phyloP scores from a whole-genome alignment of 2,113 vertebrate genomes.

The Pantherophis guttatus region DNA sequence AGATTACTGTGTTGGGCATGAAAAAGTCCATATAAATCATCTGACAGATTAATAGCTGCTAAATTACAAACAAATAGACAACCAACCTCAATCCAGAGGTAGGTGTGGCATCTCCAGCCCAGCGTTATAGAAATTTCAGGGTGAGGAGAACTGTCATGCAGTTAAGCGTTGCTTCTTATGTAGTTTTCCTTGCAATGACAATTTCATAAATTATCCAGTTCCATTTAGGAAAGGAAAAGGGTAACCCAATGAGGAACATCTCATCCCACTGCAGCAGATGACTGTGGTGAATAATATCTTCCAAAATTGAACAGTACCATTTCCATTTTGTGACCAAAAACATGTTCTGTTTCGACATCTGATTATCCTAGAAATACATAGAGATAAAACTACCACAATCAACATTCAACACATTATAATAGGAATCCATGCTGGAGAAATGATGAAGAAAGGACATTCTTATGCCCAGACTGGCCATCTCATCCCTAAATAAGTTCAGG shows the following conservation, averaged over 20 bases:
- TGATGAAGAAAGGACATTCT: not conserved
- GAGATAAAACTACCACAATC: not conserved
- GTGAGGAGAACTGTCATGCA: not conserved
- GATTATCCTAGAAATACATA: not conserved
- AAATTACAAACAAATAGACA: not conserved
- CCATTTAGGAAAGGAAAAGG: not conserved
- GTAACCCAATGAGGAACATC: not conserved
- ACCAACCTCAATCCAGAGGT: not conserved
- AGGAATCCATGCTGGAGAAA: not conserved
- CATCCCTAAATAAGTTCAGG: not conserved
- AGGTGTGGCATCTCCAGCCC: not conserved
- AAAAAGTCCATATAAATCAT: too few species aligned
- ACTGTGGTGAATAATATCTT: not conserved
- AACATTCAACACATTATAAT: not conserved
- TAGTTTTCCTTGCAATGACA: constrained; percentile 15
- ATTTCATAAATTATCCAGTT: not conserved
- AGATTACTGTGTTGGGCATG: not conserved
- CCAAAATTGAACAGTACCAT: not conserved
- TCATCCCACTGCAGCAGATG: not conserved
- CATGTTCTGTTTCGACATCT: not conserved
- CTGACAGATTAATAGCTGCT: not conserved
- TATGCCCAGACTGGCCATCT: not conserved
- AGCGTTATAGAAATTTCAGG: not conserved
- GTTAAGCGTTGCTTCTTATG: not conserved
- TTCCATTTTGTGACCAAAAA: not conserved